These are phyloP conservation scores for Tetraneura akinire DNA, from an alignment of 1,140 invertebrate genomes.

Conservation along the genomic window DNA sequence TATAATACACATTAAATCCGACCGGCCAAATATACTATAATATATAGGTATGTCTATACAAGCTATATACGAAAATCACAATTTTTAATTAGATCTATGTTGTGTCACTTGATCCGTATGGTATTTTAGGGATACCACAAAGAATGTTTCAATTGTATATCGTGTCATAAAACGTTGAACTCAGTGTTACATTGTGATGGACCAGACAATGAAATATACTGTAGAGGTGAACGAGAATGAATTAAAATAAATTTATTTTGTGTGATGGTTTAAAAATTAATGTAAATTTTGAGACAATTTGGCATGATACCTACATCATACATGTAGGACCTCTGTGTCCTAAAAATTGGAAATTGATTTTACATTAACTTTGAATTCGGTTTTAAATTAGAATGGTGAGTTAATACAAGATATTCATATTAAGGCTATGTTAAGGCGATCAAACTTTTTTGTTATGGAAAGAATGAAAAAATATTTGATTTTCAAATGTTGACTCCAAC, in stretches of 20 bases:
- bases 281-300: no score
- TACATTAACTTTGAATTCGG: neutral
- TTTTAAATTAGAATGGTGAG: neutral
- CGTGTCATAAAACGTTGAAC: constrained; percentile 88
- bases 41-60: no score
- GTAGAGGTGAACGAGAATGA: constrained; percentile 69
- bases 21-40: no score
- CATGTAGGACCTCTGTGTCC: no score
- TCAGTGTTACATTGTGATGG: constrained; percentile 91
- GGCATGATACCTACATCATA: no score
- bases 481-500: no score
- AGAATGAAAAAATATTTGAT: no score
- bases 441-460: no score
- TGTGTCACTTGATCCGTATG: constrained; percentile 41
- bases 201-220: constrained; percentile 90
- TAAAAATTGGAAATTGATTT: neutral
- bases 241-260: neutral
- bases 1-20: neutral
- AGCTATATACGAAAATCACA: neutral
- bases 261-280: no score
- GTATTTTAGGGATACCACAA: constrained; percentile 79
- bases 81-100: constrained; percentile 21
- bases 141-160: constrained; percentile 85
- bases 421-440: no score
- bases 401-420: no score